Base-by-base conservation (phyloP, 2,888 invertebrate genomes). In the Plagodis pulveraria region DNA sequence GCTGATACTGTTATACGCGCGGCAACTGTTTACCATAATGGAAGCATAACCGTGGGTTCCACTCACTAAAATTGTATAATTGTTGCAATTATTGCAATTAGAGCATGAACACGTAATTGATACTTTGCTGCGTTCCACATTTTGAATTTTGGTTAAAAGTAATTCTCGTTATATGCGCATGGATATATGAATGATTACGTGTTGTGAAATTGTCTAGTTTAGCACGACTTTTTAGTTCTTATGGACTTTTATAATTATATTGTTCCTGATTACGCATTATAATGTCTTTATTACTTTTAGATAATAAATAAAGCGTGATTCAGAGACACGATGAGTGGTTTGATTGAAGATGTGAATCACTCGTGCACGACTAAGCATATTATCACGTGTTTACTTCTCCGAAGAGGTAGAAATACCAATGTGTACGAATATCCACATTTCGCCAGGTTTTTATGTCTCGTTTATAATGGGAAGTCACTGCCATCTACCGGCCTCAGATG, bases 101-200 rank as follows among this genome's bases (percentile, higher is more conserved):
- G 84, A 82, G 80, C 84, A 78, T 77, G 75, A 78, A 81, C 70
- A 45, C 62, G 79, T 81, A 81, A 81, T 81, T 76, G 71, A 76
- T 76, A 73, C 63, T 58, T 70, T 58, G 59, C 58, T 62, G 71
- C 56, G 60, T 63, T 69, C 74, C 67, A 72, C 67, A 79, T 77
- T 74, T 66, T 67, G 71, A 76, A 76, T 76, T 76, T 73, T 76
- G 69, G 70, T 73, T 61, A 10, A 5, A 50, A 72, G 76, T 79
- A 77, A 70, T 70, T 69, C 62, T 64, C 57, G 38, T 43, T 40
- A 10, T 40, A 62, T 62, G 4, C 22, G 22, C 22, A 22, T 4
- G 22, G 62, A 54, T 67, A 55, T 65, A 66, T 64, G 62, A 62
- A 51, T 64, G 55, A 49, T 61, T 69, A 60, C 48, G 50, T 58